Evolutionary conservation across 1,140 invertebrate genomes (phyloP), one percentile per base, ranked within the genome.

Genomic region (Ceratitis capitata): DNA sequence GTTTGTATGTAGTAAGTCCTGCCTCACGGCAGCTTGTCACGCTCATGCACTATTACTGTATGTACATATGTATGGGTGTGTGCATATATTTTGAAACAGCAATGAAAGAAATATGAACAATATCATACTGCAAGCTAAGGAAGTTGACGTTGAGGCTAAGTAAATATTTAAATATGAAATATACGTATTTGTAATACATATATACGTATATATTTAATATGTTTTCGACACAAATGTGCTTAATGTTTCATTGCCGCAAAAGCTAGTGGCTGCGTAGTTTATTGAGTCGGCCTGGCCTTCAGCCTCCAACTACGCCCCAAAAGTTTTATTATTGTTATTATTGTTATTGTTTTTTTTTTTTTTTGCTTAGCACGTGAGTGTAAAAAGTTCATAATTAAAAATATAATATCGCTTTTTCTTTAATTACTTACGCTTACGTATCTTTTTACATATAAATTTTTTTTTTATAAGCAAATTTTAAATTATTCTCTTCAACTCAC

Each of bases 241-340:
- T n/a, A 56, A n/a, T 56, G 19, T 10, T 64, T 49, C 47, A 26
- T 35, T 78, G 23, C 35, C 32, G n/a, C 29, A 7, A 7, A 5
- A 61, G 47, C 47, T 49, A 61, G 64, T 69, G 35, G 32, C 69
- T 42, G n/a, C 69, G 39, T 14, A 78, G 6, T 64, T 32, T n/a
- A n/a, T n/a, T n/a, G 2, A 4, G 39, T 78, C 39, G 69, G 39
- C 42, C 7, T 78, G 39, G 69, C 69, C 39, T 45, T 78, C 39
- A 45, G 69, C 69, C 69, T 78, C 69, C 69, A 78, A 78, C 69
- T 78, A 78, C 69, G 69, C 69, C 42, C 69, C 42, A 78, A 14
- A n/a, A n/a, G n/a, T 26, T 61, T 61, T 61, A 61, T 26, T 61
- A 26, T 61, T 61, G 23, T 29, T 10, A 56, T 16, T 56, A 19